These are phyloP conservation scores for Macropis europaea DNA, from an alignment of 2,888 invertebrate genomes.

Conservation along the genomic window DNA sequence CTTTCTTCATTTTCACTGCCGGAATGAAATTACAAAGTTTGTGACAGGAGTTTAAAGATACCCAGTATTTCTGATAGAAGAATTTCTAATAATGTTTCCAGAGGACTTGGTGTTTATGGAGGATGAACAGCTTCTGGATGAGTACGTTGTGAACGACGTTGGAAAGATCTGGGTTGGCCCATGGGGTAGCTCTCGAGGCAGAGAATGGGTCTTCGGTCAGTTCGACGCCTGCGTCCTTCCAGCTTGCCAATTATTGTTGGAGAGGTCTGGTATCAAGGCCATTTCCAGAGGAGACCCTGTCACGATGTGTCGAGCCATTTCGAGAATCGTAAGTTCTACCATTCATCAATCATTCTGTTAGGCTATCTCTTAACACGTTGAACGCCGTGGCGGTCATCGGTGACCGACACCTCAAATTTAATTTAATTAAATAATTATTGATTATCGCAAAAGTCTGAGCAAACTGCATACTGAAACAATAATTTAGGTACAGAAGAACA, in stretches of 20 bases:
- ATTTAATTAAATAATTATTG: too few relatives aligned
- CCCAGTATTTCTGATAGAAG: not conserved
- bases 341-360: too few relatives aligned
- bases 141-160: conserved; percentile 90
- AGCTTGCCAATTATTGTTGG: conserved; percentile 86
- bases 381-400: too few relatives aligned
- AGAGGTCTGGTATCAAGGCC: conserved; percentile 82
- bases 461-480: too few relatives aligned
- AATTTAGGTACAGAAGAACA: too few relatives aligned
- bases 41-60: not conserved
- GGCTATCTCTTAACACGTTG: not conserved
- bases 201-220: conserved; percentile 92
- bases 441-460: too few relatives aligned
- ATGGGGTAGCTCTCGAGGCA: conserved; percentile 86
- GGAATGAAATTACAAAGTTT: not conserved
- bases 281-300: conserved; percentile 85
- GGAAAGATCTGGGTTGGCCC: conserved; percentile 93
- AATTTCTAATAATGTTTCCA: conserved; percentile 70
- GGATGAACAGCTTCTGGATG: conserved; percentile 85
- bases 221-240: conserved; percentile 87
- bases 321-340: conserved; percentile 84
- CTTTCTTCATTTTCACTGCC: too few relatives aligned
- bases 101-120: conserved; percentile 90
- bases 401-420: too few relatives aligned
- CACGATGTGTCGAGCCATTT: conserved; percentile 85